Conservation (phyloP, 2,113 vertebrate species). For the Neomonachus schauinslandi region DNA sequence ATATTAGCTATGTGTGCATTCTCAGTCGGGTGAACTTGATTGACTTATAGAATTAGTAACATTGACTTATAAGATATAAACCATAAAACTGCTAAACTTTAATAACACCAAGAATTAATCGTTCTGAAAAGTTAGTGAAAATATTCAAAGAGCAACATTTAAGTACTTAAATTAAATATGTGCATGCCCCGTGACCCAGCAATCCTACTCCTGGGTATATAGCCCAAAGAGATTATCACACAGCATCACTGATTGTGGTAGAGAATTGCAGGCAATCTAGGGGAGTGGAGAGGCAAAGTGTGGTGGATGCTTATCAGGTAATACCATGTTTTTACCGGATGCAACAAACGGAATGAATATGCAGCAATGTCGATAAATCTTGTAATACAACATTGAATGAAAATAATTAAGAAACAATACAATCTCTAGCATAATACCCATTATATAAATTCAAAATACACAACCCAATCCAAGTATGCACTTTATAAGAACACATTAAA, state of each 20-base stretch:
- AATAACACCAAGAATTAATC: slow-evolving; percentile 29
- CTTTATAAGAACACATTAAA: slow-evolving; percentile 9
- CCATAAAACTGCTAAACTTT: slow-evolving; percentile 2
- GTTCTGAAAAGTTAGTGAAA: slow-evolving; percentile 6
- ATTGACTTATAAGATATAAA: neutral
- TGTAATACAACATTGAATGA: neutral
- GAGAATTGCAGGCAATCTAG: neutral
- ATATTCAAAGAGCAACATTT: neutral
- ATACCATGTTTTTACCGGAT: neutral
- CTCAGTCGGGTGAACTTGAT: neutral
- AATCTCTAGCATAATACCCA: neutral
- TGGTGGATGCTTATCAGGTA: neutral
- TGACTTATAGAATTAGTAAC: slow-evolving; percentile 34
- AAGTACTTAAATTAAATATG: slow-evolving; percentile 4
- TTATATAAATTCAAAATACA: slow-evolving; percentile 15
- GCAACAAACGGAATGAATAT: neutral
- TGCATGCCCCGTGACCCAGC: neutral
- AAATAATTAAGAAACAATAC: neutral
- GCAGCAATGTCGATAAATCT: neutral
- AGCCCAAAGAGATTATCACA: slow-evolving; percentile 35
- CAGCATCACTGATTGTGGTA: neutral
- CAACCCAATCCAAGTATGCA: neutral
- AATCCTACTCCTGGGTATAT: neutral
- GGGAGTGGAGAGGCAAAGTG: neutral
- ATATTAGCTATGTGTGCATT: neutral